Conservation (phyloP, 2,113 vertebrate genomes). For the Theropithecus gelada region DNA sequence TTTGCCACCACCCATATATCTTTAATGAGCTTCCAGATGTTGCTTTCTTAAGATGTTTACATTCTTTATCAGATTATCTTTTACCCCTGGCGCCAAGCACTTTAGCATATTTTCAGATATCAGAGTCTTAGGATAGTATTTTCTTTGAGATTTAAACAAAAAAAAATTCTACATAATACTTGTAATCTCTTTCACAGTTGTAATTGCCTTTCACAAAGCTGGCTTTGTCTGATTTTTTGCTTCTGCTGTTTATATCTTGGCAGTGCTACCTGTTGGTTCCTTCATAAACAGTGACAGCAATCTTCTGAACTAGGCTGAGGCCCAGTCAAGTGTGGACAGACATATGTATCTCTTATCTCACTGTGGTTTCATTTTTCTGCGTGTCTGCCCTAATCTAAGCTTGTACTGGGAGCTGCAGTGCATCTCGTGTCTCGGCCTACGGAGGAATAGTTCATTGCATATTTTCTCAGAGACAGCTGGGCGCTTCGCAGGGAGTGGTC, state of each 20-base stretch:
- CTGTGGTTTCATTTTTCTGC: conserved; percentile 44
- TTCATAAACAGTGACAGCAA: not conserved
- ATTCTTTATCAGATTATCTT: conserved; percentile 7
- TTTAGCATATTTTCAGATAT: not conserved
- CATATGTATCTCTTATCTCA: not conserved
- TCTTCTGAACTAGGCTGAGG: not conserved
- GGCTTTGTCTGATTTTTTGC: not conserved
- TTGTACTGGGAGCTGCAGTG: not conserved
- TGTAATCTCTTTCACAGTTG: not conserved
- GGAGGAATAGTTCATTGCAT: not conserved
- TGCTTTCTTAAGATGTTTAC: conserved; percentile 7
- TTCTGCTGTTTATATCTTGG: not conserved
- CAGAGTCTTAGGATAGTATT: not conserved
- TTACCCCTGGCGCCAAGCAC: not conserved
- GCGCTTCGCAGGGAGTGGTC: not conserved
- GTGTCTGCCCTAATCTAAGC: not conserved
- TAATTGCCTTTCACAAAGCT: not conserved
- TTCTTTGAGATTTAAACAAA: not conserved
- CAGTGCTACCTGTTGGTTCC: not conserved
- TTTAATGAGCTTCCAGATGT: conserved; percentile 3
- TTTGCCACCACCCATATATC: not conserved
- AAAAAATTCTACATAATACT: not conserved
- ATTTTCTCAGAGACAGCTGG: conserved; percentile 53
- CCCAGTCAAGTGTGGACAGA: not conserved
- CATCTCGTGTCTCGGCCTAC: not conserved